A percentile compares a stretch with the other conserved stretches of the same genome.
Evolutionary conservation across 1,140 invertebrate species (phyloP).

Genomic region (Orchesella cincta): DNA sequence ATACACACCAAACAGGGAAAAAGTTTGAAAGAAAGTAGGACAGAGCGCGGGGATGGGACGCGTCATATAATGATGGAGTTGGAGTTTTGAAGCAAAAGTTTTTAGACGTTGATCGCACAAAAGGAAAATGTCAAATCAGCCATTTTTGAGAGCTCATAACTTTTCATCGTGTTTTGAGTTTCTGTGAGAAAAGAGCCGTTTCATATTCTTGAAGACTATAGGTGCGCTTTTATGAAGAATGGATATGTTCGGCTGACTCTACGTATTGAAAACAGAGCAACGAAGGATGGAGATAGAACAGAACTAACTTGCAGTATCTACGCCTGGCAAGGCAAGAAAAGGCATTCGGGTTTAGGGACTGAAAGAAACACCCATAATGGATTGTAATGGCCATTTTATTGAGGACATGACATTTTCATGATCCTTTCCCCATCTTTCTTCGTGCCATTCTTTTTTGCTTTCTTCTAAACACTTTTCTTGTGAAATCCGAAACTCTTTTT

Average conservation of each 20-base stretch:
- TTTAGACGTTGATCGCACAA: not conserved
- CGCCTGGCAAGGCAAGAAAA: not conserved
- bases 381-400: slow-evolving; percentile 18
- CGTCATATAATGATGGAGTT: not conserved
- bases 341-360: not conserved
- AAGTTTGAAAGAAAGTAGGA: not conserved
- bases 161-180: not conserved
- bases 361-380: not conserved
- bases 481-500: not conserved
- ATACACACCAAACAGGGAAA: not conserved
- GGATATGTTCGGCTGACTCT: no score
- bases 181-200: not conserved
- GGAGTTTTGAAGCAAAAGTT: not conserved
- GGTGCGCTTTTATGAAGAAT: no score
- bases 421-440: not conserved
- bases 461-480: not conserved
- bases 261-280: not conserved
- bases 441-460: not conserved
- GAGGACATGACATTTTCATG: slow-evolving; percentile 22
- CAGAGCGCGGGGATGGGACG: not conserved
- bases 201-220: not conserved
- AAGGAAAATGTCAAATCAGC: slow-evolving; percentile 20
- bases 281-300: not conserved
- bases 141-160: slow-evolving; percentile 20
- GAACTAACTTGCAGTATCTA: not conserved